phyloP scores from a whole-genome alignment of 2,888 invertebrate species.

The Temnothorax rugatulus region DNA sequence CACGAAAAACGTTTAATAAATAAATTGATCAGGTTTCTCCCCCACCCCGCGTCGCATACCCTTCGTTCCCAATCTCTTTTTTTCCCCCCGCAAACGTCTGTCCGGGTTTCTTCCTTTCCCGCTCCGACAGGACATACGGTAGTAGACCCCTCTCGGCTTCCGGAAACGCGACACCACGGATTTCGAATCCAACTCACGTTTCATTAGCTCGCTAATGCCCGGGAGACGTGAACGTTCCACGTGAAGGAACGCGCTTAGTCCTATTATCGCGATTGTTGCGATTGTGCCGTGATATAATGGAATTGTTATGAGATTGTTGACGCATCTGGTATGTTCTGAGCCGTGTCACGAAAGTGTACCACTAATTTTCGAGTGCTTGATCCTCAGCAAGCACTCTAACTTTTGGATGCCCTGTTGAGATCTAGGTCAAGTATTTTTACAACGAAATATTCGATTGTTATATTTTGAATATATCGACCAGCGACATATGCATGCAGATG shows the following conservation, averaged over 20 bases:
- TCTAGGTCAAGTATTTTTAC: conserved; percentile 70
- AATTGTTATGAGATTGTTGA: conserved; percentile 35
- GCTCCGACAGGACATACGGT: conserved; percentile 6
- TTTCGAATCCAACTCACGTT: conserved; percentile 75
- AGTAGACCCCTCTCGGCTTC: conserved; percentile 65
- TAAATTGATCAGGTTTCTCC: conserved; percentile 82
- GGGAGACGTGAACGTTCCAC: conserved; percentile 63
- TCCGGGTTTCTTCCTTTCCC: conserved; percentile 52
- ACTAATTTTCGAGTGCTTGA: conserved; percentile 52
- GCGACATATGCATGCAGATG: background rate
- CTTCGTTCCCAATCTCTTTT: conserved; percentile 47
- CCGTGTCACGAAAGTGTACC: conserved; percentile 31
- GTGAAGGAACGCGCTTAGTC: conserved; percentile 63
- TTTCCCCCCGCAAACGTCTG: conserved; percentile 32
- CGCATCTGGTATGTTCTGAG: conserved; percentile 56
- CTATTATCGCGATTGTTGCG: conserved; percentile 56
- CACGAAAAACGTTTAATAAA: conserved; percentile 81
- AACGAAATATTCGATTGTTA: conserved; percentile 10
- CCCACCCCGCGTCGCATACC: conserved; percentile 9
- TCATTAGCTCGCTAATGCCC: conserved; percentile 75
- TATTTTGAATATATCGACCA: background rate
- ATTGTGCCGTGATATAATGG: conserved; percentile 62
- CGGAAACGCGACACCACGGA: conserved; percentile 79
- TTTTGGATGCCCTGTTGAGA: conserved; percentile 67
- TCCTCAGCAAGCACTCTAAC: conserved; percentile 44